A percentile compares a stretch with the other conserved stretches of the same genome.
phyloP scores from a whole-genome alignment of 1,140 invertebrate species.

The Conopomorpha cramerella region DNA sequence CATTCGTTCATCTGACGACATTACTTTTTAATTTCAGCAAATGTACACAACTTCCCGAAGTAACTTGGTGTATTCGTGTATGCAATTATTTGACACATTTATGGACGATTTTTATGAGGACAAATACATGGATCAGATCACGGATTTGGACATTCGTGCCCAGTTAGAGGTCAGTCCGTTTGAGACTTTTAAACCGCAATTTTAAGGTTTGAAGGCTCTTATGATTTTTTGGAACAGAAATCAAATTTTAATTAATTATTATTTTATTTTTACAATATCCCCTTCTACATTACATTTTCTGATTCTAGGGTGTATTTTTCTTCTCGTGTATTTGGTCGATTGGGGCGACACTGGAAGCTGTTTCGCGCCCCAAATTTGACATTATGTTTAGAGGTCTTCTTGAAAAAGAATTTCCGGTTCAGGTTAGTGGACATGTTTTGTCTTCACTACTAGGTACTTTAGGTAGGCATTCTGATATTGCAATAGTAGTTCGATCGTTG shows the following conservation, averaged over 20 bases:
- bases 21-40: slow-evolving; percentile 64
- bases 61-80: slow-evolving; percentile 82
- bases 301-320: slow-evolving; percentile 84
- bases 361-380: slow-evolving; percentile 78
- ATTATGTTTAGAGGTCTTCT: slow-evolving; percentile 77
- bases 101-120: slow-evolving; percentile 87
- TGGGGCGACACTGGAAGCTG: slow-evolving; percentile 78
- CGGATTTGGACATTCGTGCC: slow-evolving; percentile 75
- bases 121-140: slow-evolving; percentile 69
- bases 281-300: slow-evolving; percentile 4
- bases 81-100: slow-evolving; percentile 88
- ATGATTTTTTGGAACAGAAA: too few species aligned
- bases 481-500: too few species aligned
- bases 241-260: not conserved
- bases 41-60: slow-evolving; percentile 84
- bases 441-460: too few species aligned
- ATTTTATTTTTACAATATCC: not conserved
- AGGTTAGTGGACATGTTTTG: too few species aligned
- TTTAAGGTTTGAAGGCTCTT: too few species aligned
- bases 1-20: too few species aligned
- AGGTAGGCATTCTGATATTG: too few species aligned
- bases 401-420: slow-evolving; percentile 74
- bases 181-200: too few species aligned
- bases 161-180: slow-evolving; percentile 73
- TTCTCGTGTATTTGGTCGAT: slow-evolving; percentile 92